Evolutionary conservation across 2,113 vertebrate species (phyloP), one percentile per base, ranked within the genome.

Genomic region (Pangasianodon hypophthalmus): DNA sequence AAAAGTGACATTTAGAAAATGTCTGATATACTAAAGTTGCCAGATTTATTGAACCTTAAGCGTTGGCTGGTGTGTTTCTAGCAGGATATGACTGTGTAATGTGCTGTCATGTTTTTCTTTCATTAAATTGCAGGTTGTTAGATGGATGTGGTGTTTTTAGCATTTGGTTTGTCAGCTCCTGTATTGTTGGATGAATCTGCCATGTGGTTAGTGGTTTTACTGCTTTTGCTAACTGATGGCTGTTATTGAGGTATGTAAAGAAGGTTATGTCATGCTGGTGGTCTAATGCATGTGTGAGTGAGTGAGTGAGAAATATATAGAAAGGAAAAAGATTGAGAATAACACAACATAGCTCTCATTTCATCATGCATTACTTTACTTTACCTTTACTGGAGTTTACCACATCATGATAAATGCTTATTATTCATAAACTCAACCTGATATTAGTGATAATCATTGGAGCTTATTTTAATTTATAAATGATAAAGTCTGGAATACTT

Each of bases 241-340:
- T 86, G 44, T 50, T 69, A 41, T 10, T 50, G 16, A 73, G 85
- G 84, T 86, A 32, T 86, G 84, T 67, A 64, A 48, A 67, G 84
- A 56, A 18, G 80, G 52, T 83, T 81, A 41, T 13, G 3, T 83
- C 32, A 83, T 83, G 52, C 19, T 21, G 80, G n/a, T 19, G 48
- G 29, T 82, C 80, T 82, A 37, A 24, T 24, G 18, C 18, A 3
- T 82, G 52, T 81, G 26, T 26, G 62, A 10, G 67, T 37, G 32
- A 18, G 32, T 67, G 29, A n/a, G 60, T 62, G 71, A 44, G 19
- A 75, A 37, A 73, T n/a, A n/a, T n/a, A 67, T n/a, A n/a, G 14
- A 71, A 6, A 16, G 69, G 10, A n/a, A 67, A 67, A 18, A 10
- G 2, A 75, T 44, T 44, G 41, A 75, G 71, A 75, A 24, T 2